A percentile compares a stretch with the other conserved stretches of the same genome.
phyloP scores from a whole-genome alignment of 2,113 vertebrate species.

The Balaeniceps rex region DNA sequence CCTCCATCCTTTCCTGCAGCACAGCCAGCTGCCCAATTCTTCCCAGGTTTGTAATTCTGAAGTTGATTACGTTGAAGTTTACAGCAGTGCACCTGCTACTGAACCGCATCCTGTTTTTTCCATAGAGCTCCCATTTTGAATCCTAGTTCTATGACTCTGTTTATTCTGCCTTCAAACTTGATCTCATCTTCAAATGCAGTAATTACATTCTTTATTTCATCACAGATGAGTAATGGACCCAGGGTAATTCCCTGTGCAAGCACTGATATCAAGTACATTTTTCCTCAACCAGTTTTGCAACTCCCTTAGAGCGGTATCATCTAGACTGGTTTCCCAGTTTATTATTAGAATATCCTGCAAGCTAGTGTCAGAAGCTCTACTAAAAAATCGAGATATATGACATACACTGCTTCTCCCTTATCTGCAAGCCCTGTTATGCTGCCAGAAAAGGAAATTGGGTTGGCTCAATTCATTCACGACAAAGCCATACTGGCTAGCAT shows the following conservation, averaged over 20 bases:
- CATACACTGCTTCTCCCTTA: background rate
- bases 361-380: background rate
- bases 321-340: background rate
- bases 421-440: background rate
- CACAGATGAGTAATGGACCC: background rate
- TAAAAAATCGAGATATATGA: constrained; percentile 4
- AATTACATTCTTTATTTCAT: background rate
- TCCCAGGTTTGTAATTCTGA: background rate
- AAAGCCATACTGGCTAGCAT: background rate
- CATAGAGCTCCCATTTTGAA: background rate
- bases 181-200: background rate
- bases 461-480: background rate
- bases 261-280: background rate
- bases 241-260: background rate
- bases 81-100: background rate
- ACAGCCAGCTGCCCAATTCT: background rate
- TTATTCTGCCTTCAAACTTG: background rate
- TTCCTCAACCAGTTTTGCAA: constrained; percentile 1
- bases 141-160: background rate
- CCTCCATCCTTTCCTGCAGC: background rate
- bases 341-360: constrained; percentile 40
- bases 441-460: constrained; percentile 43
- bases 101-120: background rate
- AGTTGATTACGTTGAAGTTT: background rate
- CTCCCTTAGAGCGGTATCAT: background rate